These are phyloP conservation scores for Volucella zonaria DNA, from an alignment of 2,888 invertebrate genomes.

Conservation along the genomic window DNA sequence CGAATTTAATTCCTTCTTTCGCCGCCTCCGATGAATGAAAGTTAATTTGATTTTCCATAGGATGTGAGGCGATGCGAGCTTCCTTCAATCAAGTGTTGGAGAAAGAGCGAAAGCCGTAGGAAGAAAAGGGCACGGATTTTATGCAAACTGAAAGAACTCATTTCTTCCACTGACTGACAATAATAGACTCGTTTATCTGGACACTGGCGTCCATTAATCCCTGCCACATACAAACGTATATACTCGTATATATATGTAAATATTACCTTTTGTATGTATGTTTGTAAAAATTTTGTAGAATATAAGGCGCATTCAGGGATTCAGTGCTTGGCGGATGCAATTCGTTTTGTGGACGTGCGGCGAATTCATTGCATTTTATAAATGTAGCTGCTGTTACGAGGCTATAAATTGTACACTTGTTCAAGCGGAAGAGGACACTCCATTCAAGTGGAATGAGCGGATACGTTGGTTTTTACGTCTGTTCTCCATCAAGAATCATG, in stretches of 20 bases:
- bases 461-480: too few species aligned
- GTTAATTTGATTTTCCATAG: constrained; percentile 25
- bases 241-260: constrained; percentile 19
- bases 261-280: constrained; percentile 31
- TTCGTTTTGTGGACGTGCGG: not conserved
- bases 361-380: constrained; percentile 25
- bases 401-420: constrained; percentile 11
- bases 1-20: constrained; percentile 18
- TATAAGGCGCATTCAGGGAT: not conserved
- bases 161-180: constrained; percentile 50
- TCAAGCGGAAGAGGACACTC: not conserved
- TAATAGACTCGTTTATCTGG: constrained; percentile 46
- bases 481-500: too few species aligned
- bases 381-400: not conserved
- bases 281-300: not conserved
- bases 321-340: constrained; percentile 1
- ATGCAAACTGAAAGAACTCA: constrained; percentile 38
- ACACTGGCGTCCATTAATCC: constrained; percentile 9
- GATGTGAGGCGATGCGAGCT: constrained; percentile 15
- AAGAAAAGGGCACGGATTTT: too few species aligned
- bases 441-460: too few species aligned
- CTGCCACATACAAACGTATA: constrained; percentile 4
- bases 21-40: constrained; percentile 45
- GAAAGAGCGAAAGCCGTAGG: constrained; percentile 13
- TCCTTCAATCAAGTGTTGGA: constrained; percentile 6